These are phyloP conservation scores for Aselliscus stoliczkanus DNA, from an alignment of 2,797 vertebrate species.

Conservation along the genomic window DNA sequence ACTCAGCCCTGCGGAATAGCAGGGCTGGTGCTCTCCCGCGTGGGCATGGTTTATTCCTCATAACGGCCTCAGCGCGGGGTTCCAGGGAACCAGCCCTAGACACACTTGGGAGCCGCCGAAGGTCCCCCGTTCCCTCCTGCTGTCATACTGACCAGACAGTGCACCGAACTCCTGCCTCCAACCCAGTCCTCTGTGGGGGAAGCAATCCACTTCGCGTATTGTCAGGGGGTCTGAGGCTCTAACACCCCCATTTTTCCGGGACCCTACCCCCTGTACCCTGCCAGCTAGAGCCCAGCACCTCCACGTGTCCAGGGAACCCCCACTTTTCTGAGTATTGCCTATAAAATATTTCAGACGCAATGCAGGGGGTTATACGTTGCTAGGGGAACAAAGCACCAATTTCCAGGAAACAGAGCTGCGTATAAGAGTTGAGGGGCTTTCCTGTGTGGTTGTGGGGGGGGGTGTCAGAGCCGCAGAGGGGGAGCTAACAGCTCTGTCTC, in stretches of 20 bases:
- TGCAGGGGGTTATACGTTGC: background rate
- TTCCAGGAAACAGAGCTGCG: background rate
- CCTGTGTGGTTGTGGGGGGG: fast-evolving
- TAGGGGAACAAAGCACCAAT: background rate
- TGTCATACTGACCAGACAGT: background rate
- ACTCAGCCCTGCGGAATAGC: background rate
- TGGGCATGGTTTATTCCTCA: background rate
- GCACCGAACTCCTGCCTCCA: background rate
- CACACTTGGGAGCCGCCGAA: fast-evolving
- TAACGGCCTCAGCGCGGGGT: fast-evolving
- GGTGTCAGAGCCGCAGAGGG: too few relatives aligned
- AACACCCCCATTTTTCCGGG: too few relatives aligned
- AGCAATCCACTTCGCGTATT: too few relatives aligned
- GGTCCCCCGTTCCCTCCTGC: too few relatives aligned
- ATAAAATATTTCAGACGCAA: background rate
- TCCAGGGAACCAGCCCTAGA: background rate
- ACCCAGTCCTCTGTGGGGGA: fast-evolving
- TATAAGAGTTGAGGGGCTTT: background rate
- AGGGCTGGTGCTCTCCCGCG: background rate
- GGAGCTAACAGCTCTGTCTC: background rate
- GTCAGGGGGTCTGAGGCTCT: background rate
- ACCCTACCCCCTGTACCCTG: too few relatives aligned
- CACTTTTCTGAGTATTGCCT: background rate
- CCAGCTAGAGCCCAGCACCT: background rate
- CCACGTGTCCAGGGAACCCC: background rate